Percentiles rank a stretch among this genome's conserved stretches.
These are phyloP conservation scores for Lathronympha strigana DNA, from an alignment of 2,888 invertebrate species.

Conservation along the genomic window DNA sequence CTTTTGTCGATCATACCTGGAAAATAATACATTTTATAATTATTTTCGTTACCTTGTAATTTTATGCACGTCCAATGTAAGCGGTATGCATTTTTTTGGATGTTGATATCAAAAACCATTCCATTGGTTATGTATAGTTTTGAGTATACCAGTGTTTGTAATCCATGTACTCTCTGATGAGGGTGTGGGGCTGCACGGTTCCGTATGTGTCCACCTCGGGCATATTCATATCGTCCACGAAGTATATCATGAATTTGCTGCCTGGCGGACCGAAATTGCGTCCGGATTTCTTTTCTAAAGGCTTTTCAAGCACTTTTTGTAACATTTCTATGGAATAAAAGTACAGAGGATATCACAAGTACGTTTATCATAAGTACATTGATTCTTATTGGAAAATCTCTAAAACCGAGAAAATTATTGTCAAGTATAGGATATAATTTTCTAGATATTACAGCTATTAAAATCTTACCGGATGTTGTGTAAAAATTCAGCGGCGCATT, in stretches of 20 bases:
- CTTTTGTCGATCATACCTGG: slow-evolving; percentile 93
- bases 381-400: not conserved
- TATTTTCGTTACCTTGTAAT: too few species aligned
- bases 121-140: too few species aligned
- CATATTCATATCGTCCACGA: slow-evolving; percentile 98
- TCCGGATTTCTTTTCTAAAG: slow-evolving; percentile 97
- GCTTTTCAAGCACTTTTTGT: slow-evolving; percentile 94
- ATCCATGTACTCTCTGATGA: slow-evolving; percentile 96
- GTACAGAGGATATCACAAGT: not conserved
- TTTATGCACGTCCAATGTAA: too few species aligned
- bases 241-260: slow-evolving; percentile 96
- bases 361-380: not conserved
- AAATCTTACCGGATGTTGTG: slow-evolving; percentile 90
- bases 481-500: slow-evolving; percentile 98
- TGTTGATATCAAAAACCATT: too few species aligned
- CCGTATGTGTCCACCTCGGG: slow-evolving; percentile 97
- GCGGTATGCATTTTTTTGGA: too few species aligned
- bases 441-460: not conserved
- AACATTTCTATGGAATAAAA: slow-evolving; percentile 87
- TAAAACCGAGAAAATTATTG: not conserved
- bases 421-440: too few species aligned
- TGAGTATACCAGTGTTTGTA: slow-evolving; percentile 92
- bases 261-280: slow-evolving; percentile 97
- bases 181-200: slow-evolving; percentile 97
- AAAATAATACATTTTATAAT: slow-evolving; percentile 34